A percentile compares a stretch with the other conserved stretches of the same genome.
phyloP scores from a whole-genome alignment of 37 sponge, comb jelly and placozoan species.

The Cliona cf. orientalis region DNA sequence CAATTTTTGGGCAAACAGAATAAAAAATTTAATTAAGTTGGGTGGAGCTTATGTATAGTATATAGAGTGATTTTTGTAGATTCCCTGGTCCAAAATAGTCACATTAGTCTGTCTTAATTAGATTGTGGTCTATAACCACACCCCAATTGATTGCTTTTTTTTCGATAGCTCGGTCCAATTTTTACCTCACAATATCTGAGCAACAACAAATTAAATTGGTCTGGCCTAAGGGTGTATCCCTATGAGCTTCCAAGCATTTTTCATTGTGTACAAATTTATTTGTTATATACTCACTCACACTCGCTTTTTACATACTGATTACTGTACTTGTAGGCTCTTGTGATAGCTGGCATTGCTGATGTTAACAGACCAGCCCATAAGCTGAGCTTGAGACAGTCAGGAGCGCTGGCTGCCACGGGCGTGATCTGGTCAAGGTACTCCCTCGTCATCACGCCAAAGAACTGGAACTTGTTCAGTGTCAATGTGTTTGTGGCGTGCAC shows the following conservation, averaged over 20 bases:
- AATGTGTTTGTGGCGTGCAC: conserved; percentile 80
- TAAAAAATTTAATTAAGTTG: too few relatives aligned
- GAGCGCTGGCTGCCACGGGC: conserved; percentile 87
- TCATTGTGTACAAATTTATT: background rate
- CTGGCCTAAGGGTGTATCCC: background rate
- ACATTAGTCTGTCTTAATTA: too few relatives aligned
- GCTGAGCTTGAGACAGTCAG: conserved; percentile 77
- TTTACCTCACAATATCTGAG: background rate
- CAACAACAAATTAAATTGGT: background rate
- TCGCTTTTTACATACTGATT: conserved; percentile 9
- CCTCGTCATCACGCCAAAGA: conserved; percentile 81
- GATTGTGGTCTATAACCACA: too few relatives aligned
- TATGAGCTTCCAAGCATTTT: too few relatives aligned
- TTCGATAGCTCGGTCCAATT: background rate
- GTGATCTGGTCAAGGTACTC: conserved; percentile 92
- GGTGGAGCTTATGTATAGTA: too few relatives aligned
- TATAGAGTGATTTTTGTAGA: too few relatives aligned
- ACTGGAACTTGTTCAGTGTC: conserved; percentile 86
- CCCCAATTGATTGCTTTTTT: too few relatives aligned
- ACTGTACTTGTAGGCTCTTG: conserved; percentile 75
- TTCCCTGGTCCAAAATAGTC: too few relatives aligned
- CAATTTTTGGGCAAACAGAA: too few relatives aligned
- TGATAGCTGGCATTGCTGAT: conserved; percentile 89
- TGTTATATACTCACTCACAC: background rate
- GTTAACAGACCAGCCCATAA: conserved; percentile 78